Evolutionary conservation across 1,140 invertebrate genomes (phyloP), one percentile per base, ranked within the genome.

Genomic region (Lepidurus packardi): DNA sequence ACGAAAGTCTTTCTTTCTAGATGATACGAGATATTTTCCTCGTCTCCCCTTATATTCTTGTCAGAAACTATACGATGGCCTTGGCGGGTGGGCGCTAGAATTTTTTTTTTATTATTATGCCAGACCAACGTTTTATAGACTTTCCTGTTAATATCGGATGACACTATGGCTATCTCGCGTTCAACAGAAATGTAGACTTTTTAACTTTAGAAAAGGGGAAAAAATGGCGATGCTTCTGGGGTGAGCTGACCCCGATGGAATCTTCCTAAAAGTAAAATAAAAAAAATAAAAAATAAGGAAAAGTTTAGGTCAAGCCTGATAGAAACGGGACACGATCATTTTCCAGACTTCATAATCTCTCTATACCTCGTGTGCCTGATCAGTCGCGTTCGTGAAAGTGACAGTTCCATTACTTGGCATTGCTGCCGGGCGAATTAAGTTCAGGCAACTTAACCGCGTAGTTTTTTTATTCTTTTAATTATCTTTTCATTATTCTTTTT

Each of bases 301-400:
- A 65, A n/a, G 53, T 65, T 65, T 21, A 21, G 16, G 21, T 65
- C 21, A 21, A 9, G 53, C 53, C 53, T 65, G 53, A 21, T 65
- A 1, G 53, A 65, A 65, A 65, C 16, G 53, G 21, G 53, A 65
- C 16, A 21, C 13, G 53, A 21, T 65, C 53, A 1, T 65, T 21
- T 65, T 21, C 53, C n/a, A 16, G 53, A 21, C 21, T n/a, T n/a
- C 53, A n/a, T 65, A n/a, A 6, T 13, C 53, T 65, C 47, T 65
- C 21, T 65, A 65, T 21, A 34, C 53, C 53, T 65, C 21, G 53
- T 65, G 53, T 65, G 53, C 53, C 53, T 65, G 21, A 65, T 65
- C 53, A 65, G 4, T 65, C 53, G 53, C 9, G 53, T 65, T 65
- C 53, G 53, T 7, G 2, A 65, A 65, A 65, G 53, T 65, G 53